Evolutionary conservation across 2,113 vertebrate species (phyloP), one percentile per base, ranked within the genome.

Genomic region (Anthoscopus minutus): DNA sequence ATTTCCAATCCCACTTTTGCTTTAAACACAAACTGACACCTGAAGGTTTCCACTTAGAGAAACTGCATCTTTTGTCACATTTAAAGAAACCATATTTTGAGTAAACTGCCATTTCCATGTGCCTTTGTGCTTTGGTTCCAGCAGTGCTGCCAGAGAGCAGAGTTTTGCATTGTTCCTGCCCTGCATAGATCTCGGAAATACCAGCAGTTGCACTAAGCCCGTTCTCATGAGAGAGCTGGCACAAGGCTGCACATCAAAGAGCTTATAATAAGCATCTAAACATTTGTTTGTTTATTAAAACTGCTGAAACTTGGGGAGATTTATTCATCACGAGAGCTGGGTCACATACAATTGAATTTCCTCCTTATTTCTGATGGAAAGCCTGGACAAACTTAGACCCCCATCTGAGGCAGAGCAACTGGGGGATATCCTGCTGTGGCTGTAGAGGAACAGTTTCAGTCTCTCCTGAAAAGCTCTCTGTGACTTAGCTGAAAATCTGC

Each of bases 251-350:
- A 88, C 81, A 94, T 93, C 76, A 40, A 78, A 88, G 64, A 78
- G 92, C 89, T 97, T 96, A 96, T 33, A 94, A 74, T 96, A 96
- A 95, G 89, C 88, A 93, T 95, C 89, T 81, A 94, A 95, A 96
- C 82, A 62, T 90, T 91, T 95, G 92, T 95, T 97, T 97, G 95
- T 95, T 96, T 96, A 66, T 96, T 93, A 82, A 83, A 64, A 93
- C 81, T 89, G 65, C 86, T 91, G 72, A 81, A 89, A 79, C 88
- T 4, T 18, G 77, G 72, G 50, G 82, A 81, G 93, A 86, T 82
- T 82, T 86, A 57, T 73, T 60, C 44, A 60, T 93, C 82, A 64
- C 7, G 7, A 73, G 94, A 95, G 82, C 89, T 90, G 72, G 67
- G 76, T 88, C 91, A 81, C 92, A 17, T 21, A 70, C 7, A 4